Evolutionary conservation across 2,888 invertebrate genomes (phyloP).

Genomic region (Chrysina gloriosa): DNA sequence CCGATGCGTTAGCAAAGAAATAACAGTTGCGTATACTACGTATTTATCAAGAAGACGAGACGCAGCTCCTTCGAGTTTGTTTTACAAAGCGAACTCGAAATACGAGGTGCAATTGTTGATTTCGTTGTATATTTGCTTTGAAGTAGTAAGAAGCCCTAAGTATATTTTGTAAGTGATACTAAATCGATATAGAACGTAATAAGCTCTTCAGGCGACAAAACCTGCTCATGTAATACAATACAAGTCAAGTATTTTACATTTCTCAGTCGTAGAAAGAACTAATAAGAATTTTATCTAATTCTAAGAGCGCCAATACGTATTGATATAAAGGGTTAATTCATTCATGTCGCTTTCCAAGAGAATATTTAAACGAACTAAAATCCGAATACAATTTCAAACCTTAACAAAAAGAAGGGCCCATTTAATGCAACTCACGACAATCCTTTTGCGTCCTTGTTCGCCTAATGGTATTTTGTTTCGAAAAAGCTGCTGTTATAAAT

Average conservation of each 20-base stretch:
- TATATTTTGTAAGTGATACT: slow-evolving; percentile 19
- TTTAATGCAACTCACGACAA: background rate
- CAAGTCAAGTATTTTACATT: background rate
- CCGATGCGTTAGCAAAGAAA: slow-evolving; percentile 13
- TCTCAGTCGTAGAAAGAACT: background rate
- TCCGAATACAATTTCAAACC: background rate
- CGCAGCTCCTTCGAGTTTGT: slow-evolving; percentile 7
- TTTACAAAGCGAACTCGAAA: slow-evolving; percentile 34
- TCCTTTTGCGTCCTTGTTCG: slow-evolving; percentile 9
- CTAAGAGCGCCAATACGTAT: too few relatives aligned
- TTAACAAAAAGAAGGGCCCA: background rate
- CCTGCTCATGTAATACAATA: slow-evolving; percentile 12
- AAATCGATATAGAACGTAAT: slow-evolving; percentile 15
- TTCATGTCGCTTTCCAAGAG: too few relatives aligned
- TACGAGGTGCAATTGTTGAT: slow-evolving; percentile 28
- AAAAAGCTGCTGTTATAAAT: slow-evolving; percentile 18
- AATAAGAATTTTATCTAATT: too few relatives aligned
- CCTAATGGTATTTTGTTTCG: slow-evolving; percentile 20
- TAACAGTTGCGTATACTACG: slow-evolving; percentile 23
- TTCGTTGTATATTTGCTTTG: slow-evolving; percentile 11
- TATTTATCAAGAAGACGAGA: background rate
- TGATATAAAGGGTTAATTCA: too few relatives aligned
- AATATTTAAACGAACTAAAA: background rate
- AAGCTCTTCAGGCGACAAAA: slow-evolving; percentile 5
- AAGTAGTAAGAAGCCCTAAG: background rate